Evolutionary conservation across 92 coral and sea anemone species (phyloP), one percentile per base, ranked within the genome.

Genomic region (Umimayanthus chanpuru): DNA sequence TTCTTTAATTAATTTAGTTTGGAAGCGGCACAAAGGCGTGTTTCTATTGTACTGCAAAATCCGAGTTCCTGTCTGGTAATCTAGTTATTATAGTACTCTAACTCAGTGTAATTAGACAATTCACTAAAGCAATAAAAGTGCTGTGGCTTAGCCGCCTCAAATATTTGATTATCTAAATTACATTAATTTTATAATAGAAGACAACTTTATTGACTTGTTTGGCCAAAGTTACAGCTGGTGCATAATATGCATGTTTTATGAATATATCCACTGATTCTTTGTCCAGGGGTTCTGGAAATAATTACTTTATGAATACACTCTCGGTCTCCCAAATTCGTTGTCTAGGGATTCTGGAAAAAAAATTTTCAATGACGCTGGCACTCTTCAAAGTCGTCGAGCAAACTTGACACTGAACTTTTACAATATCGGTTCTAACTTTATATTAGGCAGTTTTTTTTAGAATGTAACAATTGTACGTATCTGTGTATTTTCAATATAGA

Each of bases 41-140:
- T 78, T 78, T 78, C 56, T 76, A 76, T 76, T 76, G 82, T 78
- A 78, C 82, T 47, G 82, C 36, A 49, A 49, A 49, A 15, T 16
- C 82, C 26, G 30, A 14, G 76, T 72, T 72, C 40, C 41, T 72
- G 76, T 72, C 76, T 72, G 9, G 40, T 72, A 36, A 72, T 68
- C 32, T 68, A n/a, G 32, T 68, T 10, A n/a, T 68, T 68, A 68
- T 72, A 72, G 38, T 28, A 29, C 76, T 28, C 38, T 72, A 29
- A 72, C 76, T 72, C 36, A 10, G 16, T 15, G 4, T 72, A 72
- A 28, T 72, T 29, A 72, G 30, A 16, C 40, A 9, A 72, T 29
- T 72, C 5, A 29, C 16, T 28, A n/a, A 72, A 72, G 21, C 10
- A 72, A 72, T 72, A 28, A 68, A 68, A 26, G 40, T 29, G 20